phyloP scores from a whole-genome alignment of 2,888 invertebrate species.

The Lasioglossum zephyrum region DNA sequence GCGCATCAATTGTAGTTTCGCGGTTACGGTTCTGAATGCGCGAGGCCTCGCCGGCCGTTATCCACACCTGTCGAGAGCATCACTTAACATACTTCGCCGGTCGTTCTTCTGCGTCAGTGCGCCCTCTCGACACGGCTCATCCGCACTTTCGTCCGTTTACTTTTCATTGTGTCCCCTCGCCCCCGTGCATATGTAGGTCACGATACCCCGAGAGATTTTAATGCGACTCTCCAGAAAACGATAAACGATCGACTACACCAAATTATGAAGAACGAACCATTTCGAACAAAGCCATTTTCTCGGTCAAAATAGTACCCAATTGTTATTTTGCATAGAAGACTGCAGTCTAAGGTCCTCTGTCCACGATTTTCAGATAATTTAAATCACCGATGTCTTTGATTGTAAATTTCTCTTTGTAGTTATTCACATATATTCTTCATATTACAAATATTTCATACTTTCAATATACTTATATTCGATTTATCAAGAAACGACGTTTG shows the following conservation, averaged over 20 bases:
- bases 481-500: no score
- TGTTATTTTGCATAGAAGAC: no score
- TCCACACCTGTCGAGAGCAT: constrained; percentile 69
- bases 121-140: constrained; percentile 52
- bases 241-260: background rate
- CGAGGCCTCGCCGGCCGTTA: constrained; percentile 63
- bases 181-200: constrained; percentile 41
- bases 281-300: background rate
- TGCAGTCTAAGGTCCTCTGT: no score
- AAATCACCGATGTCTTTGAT: no score
- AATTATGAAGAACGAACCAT: background rate
- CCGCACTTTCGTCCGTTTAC: constrained; percentile 60
- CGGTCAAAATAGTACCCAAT: no score
- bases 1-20: constrained; percentile 48
- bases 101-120: constrained; percentile 66
- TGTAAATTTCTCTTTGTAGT: no score
- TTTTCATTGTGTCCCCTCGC: constrained; percentile 46
- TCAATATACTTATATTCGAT: no score
- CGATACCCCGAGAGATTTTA: constrained; percentile 12
- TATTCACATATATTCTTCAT: no score
- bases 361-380: no score
- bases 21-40: constrained; percentile 49
- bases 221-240: background rate
- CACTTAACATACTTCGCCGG: constrained; percentile 73
- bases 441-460: no score